Conservation (phyloP, 2,888 invertebrate species). For the Melanargia galathea region DNA sequence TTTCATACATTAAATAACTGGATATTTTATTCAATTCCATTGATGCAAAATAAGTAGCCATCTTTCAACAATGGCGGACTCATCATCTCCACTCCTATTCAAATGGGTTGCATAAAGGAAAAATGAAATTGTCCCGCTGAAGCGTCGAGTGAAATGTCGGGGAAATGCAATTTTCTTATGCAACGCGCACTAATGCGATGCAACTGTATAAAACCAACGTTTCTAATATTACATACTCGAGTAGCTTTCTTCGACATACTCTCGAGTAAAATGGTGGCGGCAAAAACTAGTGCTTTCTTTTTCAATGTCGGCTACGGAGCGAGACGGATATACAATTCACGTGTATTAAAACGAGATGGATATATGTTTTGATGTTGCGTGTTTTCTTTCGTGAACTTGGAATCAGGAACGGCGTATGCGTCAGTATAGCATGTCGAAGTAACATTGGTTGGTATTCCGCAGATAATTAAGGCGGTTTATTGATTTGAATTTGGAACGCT, state of each 20-base stretch:
- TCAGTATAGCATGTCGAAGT: conserved; percentile 56
- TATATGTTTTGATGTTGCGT: conserved; percentile 61
- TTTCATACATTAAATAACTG: neutral
- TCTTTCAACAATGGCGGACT: conserved; percentile 6
- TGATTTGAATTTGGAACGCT: conserved; percentile 47
- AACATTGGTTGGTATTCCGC: conserved; percentile 21
- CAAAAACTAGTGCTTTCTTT: conserved; percentile 79
- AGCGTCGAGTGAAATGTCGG: conserved; percentile 48
- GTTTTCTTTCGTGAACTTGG: conserved; percentile 47
- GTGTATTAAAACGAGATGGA: conserved; percentile 57
- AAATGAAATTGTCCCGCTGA: conserved; percentile 42
- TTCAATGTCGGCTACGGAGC: conserved; percentile 70
- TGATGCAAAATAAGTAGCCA: neutral
- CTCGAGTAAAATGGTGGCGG: conserved; percentile 67
- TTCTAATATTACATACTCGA: conserved; percentile 80
- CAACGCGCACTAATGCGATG: conserved; percentile 72
- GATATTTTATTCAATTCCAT: neutral
- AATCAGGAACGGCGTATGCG: conserved; percentile 55
- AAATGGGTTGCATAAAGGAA: conserved; percentile 29
- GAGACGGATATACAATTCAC: conserved; percentile 51
- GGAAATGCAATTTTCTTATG: conserved; percentile 80
- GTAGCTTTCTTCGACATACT: conserved; percentile 80
- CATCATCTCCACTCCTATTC: conserved; percentile 5
- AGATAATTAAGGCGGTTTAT: conserved; percentile 55
- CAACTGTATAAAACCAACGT: conserved; percentile 70